Base-by-base conservation (phyloP, 2,888 invertebrate genomes). In the Eudemis profundana region DNA sequence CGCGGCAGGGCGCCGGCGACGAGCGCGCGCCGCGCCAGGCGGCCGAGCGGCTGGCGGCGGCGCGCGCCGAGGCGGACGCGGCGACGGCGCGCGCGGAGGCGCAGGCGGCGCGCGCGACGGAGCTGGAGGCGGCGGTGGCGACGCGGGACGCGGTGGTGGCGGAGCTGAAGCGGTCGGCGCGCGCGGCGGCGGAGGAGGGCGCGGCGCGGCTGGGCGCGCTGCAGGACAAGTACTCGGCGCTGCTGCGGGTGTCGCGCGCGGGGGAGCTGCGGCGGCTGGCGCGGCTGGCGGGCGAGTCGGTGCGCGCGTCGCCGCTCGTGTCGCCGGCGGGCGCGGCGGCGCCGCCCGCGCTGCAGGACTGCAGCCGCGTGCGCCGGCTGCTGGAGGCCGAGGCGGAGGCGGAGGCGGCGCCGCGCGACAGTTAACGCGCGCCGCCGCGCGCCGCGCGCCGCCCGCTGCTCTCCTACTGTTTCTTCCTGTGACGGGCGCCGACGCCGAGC, bases 151-250 rank as follows among this genome's bases (percentile, higher is more conserved):
- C 90, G 69, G 84, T 87, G 44, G 89, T 94, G 69, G 85, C 93
- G 14, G 84, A 83, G 78, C 77, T 84, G 76, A 88, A 78, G 87
- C 91, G 75, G 85, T 94, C 72, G 81, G 93, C 72, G 78, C 85
- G 70, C 92, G 86, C 85, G 67, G 84, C 88, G 49, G 89, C 94
- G 67, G 95, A 95, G 72, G 95, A 95, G 77, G 94, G 93, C 77
- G 91, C 93, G 75, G 93, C 93, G 74, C 89, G 93, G 73, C 74
- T 93, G 72, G 92, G 92, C 69, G 93, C 94, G 10, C 85, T 93
- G 67, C 93, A 92, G 72, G 94, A 93, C 73, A 94, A 94, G 82
- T 94, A 94, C 83, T 82, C 87, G 70, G 91, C 93, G 69, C 91
- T 94, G 74, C 85, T 93, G 76, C 89, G 93, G 64, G 91, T 93